phyloP scores from a whole-genome alignment of 2,113 vertebrate genomes.

The Galeopterus variegatus region DNA sequence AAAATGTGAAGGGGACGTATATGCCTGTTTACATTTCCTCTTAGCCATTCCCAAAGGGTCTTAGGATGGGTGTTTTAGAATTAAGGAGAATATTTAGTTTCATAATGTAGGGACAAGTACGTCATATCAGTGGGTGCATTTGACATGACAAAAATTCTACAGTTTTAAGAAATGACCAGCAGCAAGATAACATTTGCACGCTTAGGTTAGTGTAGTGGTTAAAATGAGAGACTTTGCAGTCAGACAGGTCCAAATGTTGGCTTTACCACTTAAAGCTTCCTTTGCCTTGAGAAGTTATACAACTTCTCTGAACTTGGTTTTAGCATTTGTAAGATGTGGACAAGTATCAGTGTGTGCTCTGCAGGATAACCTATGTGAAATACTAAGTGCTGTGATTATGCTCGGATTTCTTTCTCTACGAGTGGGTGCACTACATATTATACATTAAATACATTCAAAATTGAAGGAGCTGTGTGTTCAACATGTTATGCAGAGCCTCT shows the following conservation, averaged over 20 bases:
- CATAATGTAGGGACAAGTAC: not conserved
- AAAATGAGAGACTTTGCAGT: not conserved
- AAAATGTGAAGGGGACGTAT: not conserved
- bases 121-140: not conserved
- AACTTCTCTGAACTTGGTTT: not conserved
- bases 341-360: not conserved
- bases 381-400: not conserved
- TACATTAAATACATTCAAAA: not conserved
- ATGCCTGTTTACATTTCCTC: not conserved
- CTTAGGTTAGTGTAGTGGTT: not conserved
- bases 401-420: not conserved
- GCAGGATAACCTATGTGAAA: not conserved
- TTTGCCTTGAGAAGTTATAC: not conserved
- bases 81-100: not conserved
- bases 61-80: not conserved
- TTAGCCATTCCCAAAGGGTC: not conserved
- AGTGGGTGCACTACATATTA: not conserved
- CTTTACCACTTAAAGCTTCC: fast-evolving
- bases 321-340: not conserved
- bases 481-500: not conserved
- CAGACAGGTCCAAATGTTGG: not conserved
- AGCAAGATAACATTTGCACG: not conserved
- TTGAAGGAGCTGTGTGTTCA: not conserved
- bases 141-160: not conserved
- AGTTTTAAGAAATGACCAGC: not conserved